These are phyloP conservation scores for Xiphydria camelus DNA, from an alignment of 2,888 invertebrate genomes.

Conservation along the genomic window DNA sequence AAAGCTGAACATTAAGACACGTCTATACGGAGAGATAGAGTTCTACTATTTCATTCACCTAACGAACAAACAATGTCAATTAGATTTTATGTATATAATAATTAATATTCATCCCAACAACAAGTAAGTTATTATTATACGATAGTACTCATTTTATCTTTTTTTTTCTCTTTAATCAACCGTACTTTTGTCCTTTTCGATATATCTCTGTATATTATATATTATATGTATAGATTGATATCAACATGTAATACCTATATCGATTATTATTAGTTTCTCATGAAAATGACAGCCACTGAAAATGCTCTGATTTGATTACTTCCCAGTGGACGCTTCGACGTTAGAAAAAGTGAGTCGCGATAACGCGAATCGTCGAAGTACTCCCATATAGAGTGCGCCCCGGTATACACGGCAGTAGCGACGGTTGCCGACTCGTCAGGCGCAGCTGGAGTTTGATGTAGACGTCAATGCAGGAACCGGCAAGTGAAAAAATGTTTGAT, in stretches of 20 bases:
- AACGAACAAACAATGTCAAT: conserved; percentile 52
- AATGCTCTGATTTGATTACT: too few relatives aligned
- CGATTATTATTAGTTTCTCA: conserved; percentile 9
- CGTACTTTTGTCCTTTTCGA: conserved; percentile 39
- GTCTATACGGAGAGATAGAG: conserved; percentile 49
- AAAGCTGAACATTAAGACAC: conserved; percentile 50
- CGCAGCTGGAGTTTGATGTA: too few relatives aligned
- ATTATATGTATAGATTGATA: conserved; percentile 49
- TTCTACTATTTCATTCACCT: conserved; percentile 36
- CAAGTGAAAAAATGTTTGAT: too few relatives aligned
- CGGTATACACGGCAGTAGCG: too few relatives aligned
- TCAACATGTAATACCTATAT: conserved; percentile 46
- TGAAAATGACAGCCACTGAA: too few relatives aligned
- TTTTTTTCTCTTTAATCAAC: conserved; percentile 19
- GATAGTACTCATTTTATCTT: conserved; percentile 34
- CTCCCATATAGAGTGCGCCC: too few relatives aligned
- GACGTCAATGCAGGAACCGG: too few relatives aligned
- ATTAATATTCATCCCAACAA: conserved; percentile 51
- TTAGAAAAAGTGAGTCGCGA: too few relatives aligned
- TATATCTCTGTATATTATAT: conserved; percentile 42
- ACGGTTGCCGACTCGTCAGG: too few relatives aligned
- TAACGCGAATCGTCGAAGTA: too few relatives aligned
- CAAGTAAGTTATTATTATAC: conserved; percentile 47
- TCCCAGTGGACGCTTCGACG: too few relatives aligned
- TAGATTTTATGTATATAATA: conserved; percentile 50